These are phyloP conservation scores for Glossophaga mutica DNA, from an alignment of 2,797 vertebrate species.

Conservation along the genomic window DNA sequence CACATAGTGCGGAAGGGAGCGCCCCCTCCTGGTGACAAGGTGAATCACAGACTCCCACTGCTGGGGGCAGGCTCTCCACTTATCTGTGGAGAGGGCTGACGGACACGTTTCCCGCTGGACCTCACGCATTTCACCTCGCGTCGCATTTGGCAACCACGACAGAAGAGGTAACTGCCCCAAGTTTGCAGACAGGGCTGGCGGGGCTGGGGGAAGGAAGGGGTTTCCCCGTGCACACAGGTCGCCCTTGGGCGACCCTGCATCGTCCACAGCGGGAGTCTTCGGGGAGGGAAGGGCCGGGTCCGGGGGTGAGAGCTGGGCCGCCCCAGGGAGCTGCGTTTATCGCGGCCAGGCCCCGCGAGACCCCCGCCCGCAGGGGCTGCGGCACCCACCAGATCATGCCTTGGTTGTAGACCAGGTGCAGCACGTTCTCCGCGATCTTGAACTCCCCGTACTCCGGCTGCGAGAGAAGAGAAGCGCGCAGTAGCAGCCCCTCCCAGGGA, in stretches of 20 bases:
- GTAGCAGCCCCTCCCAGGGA: no score
- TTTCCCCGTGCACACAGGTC: not conserved
- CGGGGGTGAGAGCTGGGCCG: fast-evolving
- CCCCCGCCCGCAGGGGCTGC: not conserved
- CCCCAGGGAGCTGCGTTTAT: not conserved
- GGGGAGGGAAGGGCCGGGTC: not conserved
- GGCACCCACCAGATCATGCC: conserved; percentile 97
- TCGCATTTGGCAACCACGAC: not conserved
- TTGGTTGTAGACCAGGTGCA: conserved; percentile 98
- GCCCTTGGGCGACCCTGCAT: not conserved
- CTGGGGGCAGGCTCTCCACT: no score
- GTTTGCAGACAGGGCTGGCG: not conserved
- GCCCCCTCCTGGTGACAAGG: not conserved
- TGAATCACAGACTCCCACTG: no score
- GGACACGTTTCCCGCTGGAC: not conserved
- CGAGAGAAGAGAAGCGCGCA: conserved; percentile 21
- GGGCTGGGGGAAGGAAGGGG: not conserved
- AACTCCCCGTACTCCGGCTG: conserved; percentile 99
- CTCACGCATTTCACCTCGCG: not conserved
- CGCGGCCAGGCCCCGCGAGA: not conserved
- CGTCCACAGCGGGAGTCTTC: not conserved
- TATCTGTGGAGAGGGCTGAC: not conserved
- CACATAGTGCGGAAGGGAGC: no score
- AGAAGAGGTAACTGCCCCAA: not conserved
- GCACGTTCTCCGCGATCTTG: conserved; percentile 98